A percentile compares a stretch with the other conserved stretches of the same genome.
These are phyloP conservation scores for Gallinago solitaria DNA, from an alignment of 2,797 vertebrate genomes.

Conservation along the genomic window DNA sequence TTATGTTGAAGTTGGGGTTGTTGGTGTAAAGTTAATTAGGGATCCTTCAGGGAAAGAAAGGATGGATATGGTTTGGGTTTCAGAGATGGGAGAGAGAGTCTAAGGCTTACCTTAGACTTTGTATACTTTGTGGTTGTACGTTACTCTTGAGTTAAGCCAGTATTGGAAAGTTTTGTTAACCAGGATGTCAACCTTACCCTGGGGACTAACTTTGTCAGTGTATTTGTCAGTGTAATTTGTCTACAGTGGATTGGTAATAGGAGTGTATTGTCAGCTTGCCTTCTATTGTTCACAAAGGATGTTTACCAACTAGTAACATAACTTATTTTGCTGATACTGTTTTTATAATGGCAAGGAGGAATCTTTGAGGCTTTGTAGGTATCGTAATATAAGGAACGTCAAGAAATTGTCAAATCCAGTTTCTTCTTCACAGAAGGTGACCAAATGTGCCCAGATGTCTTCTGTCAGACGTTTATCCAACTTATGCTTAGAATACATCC, in stretches of 20 bases:
- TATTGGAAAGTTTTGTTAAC: not conserved
- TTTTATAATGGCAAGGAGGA: not conserved
- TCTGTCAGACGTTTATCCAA: not conserved
- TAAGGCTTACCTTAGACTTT: not conserved
- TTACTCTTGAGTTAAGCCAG: not conserved
- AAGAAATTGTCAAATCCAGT: not conserved
- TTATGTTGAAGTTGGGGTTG: not conserved
- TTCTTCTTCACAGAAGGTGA: not conserved
- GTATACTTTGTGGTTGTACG: not conserved
- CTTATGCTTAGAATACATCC: not conserved
- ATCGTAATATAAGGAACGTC: not conserved
- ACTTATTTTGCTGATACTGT: not conserved
- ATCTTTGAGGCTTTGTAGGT: not conserved
- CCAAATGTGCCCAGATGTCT: not conserved
- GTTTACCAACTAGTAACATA: not conserved
- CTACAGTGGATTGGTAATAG: not conserved
- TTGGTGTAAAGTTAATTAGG: not conserved
- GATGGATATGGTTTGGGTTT: not conserved
- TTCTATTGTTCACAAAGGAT: not conserved
- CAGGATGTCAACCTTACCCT: not conserved
- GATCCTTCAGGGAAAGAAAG: not conserved
- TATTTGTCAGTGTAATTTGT: not conserved
- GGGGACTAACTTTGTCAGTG: not conserved
- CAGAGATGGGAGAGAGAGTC: not conserved
- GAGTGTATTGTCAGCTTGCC: not conserved